Percentiles rank a stretch among this genome's conserved stretches.
These are phyloP conservation scores for Danaus chrysippus DNA, from an alignment of 2,888 invertebrate genomes.

Conservation along the genomic window DNA sequence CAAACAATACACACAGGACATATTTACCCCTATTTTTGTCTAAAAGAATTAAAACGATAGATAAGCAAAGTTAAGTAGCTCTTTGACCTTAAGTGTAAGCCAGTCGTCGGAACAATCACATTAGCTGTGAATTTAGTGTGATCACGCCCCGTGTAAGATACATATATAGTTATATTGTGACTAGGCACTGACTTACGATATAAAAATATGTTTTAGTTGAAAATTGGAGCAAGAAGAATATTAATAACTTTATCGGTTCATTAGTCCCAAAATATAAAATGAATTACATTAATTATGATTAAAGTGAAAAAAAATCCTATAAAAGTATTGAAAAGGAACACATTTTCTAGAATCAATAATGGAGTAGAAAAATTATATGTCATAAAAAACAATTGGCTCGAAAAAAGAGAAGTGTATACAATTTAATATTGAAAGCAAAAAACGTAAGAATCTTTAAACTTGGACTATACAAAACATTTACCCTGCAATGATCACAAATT, in stretches of 20 bases:
- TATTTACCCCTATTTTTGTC: too few species aligned
- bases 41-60: too few species aligned
- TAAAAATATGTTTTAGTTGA: background rate
- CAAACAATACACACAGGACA: too few species aligned
- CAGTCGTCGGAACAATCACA: constrained; percentile 51
- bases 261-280: too few species aligned
- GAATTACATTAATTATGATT: too few species aligned
- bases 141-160: constrained; percentile 42
- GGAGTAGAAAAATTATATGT: too few species aligned
- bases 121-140: constrained; percentile 50
- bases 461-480: constrained; percentile 22
- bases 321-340: too few species aligned
- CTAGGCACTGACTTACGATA: background rate
- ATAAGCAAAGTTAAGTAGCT: too few species aligned
- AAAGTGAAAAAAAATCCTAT: too few species aligned
- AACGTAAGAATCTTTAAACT: constrained; percentile 3
- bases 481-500: constrained; percentile 39
- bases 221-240: too few species aligned
- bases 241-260: too few species aligned
- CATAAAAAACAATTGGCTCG: background rate
- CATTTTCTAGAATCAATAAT: too few species aligned
- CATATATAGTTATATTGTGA: constrained; percentile 35
- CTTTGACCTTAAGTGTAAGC: constrained; percentile 1
- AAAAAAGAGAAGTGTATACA: background rate
- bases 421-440: background rate